Conservation (phyloP, 2,888 invertebrate genomes). For the Tetanocera ferruginea region DNA sequence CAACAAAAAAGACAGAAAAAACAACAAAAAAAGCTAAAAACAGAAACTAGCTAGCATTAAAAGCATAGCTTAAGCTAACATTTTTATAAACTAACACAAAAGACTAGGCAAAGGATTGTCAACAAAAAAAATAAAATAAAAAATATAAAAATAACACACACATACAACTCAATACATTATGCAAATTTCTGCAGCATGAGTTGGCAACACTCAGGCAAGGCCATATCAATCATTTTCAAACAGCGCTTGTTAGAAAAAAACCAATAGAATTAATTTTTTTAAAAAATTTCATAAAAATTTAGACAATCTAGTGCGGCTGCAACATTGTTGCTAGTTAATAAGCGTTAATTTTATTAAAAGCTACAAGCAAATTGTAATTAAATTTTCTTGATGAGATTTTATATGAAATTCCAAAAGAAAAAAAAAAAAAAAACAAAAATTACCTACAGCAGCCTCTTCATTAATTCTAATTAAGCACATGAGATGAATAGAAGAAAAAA, state of each 20-base stretch:
- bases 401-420: too few species aligned
- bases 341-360: neutral
- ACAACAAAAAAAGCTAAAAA: neutral
- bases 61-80: neutral
- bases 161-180: neutral
- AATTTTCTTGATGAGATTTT: too few species aligned
- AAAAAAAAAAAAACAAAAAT: too few species aligned
- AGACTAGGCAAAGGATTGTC: neutral
- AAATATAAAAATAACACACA: neutral
- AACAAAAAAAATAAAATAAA: too few species aligned
- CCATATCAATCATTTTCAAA: neutral
- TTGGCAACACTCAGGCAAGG: neutral
- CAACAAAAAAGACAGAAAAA: too few species aligned
- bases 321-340: neutral
- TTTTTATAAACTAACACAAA: constrained; percentile 5
- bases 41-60: constrained; percentile 8
- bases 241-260: neutral
- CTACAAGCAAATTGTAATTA: neutral
- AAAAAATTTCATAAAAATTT: neutral
- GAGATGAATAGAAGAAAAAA: neutral
- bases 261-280: neutral
- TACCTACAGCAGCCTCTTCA: too few species aligned
- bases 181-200: neutral
- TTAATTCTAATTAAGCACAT: too few species aligned
- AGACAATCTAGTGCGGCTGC: neutral